Percentiles rank a stretch among this genome's conserved stretches.
Conservation (phyloP, 2,113 vertebrate species). For the Emydura subglobosa region DNA sequence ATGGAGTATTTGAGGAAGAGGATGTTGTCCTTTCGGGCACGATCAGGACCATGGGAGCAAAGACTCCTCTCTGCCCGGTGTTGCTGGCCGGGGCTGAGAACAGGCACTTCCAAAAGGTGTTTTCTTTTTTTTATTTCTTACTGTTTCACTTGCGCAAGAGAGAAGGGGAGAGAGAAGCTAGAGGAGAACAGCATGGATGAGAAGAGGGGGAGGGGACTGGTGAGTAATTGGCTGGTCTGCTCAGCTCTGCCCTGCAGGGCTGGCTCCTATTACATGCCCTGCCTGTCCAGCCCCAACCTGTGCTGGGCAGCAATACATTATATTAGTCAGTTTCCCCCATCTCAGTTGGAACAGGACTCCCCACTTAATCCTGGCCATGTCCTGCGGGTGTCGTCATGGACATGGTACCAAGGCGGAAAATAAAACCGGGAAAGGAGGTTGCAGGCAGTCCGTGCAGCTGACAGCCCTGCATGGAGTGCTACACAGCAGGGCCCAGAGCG, state of each 20-base stretch:
- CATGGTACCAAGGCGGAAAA: neutral
- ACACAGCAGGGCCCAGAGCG: neutral
- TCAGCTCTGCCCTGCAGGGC: neutral
- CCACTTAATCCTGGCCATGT: neutral
- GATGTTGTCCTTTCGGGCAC: neutral
- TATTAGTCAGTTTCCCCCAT: neutral
- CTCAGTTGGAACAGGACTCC: neutral
- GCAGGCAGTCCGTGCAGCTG: neutral
- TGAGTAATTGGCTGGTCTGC: neutral
- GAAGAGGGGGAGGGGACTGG: neutral
- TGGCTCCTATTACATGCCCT: neutral
- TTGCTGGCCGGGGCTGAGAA: neutral
- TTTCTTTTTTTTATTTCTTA: neutral
- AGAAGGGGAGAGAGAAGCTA: neutral
- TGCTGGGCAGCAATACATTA: neutral
- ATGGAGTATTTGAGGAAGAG: neutral
- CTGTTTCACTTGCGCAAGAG: neutral
- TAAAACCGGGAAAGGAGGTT: neutral
- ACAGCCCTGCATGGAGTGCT: neutral
- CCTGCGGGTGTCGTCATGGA: neutral
- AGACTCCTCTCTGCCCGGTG: neutral
- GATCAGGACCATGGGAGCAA: neutral
- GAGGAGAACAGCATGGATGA: neutral
- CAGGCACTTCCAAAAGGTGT: neutral
- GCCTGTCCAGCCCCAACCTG: neutral